phyloP scores from a whole-genome alignment of 2,797 vertebrate genomes.

The Pangasius macronema region DNA sequence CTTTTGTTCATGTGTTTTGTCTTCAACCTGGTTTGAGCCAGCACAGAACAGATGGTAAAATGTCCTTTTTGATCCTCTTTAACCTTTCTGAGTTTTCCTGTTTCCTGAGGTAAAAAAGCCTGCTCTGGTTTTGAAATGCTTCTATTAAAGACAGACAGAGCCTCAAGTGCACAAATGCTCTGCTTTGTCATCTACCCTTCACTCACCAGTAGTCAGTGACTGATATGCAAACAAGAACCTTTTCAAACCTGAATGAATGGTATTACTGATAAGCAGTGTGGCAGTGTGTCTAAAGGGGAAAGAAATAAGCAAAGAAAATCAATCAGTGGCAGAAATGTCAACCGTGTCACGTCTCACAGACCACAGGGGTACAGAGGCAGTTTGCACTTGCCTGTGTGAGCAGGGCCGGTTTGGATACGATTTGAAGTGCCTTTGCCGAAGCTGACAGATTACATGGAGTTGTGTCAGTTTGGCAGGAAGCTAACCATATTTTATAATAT shows the following conservation, averaged over 20 bases:
- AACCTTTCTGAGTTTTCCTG: conserved; percentile 39
- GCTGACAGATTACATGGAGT: conserved; percentile 46
- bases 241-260: conserved; percentile 9
- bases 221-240: conserved; percentile 29
- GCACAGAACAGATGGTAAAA: conserved; percentile 42
- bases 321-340: conserved; percentile 27
- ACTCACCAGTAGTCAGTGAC: conserved; percentile 8
- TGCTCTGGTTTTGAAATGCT: conserved; percentile 33
- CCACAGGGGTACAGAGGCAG: background rate
- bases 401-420: conserved; percentile 5
- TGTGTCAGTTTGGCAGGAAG: conserved; percentile 41
- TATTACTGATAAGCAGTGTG: conserved; percentile 30
- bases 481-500: conserved; percentile 44
- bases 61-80: conserved; percentile 48
- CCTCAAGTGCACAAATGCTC: conserved; percentile 36
- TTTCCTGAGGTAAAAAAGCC: conserved; percentile 52
- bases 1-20: conserved; percentile 46
- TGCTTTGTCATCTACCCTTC: conserved; percentile 25
- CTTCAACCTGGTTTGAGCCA: conserved; percentile 38
- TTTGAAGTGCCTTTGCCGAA: conserved; percentile 44
- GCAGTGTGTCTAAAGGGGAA: conserved; percentile 1
- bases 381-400: background rate
- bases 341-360: conserved; percentile 4
- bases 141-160: background rate
- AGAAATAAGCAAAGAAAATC: conserved; percentile 20